Base-by-base conservation (phyloP, 2,113 vertebrate genomes). In the Scytalopus superciliaris region DNA sequence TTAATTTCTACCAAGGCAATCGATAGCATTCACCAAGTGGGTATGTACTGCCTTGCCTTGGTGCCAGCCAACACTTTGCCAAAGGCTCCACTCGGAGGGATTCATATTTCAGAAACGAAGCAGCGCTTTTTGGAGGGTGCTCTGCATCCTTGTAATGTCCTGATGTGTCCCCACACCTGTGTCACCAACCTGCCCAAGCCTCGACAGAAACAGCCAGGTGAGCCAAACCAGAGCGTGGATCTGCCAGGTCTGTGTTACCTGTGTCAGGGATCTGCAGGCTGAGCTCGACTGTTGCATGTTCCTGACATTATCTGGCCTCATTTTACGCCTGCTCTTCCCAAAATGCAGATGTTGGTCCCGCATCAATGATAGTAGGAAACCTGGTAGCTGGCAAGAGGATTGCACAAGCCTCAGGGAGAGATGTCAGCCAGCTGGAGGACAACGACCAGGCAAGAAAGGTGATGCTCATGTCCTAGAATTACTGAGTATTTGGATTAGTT, bases 1-100 rank as follows among this genome's bases (percentile, higher is more conserved):
- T 72, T 23, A 12, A 39, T 89, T 93, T 62, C 64, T 69, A 4
- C 92, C 56, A 90, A 99, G 99, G 99, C 99, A 13, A 99, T 99
- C 45, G 99, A 99, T 98, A 99, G 99, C 97, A 99, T 99, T 97
- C 99, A 99, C 94, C 99, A 99, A 96, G 99, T 99, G 10, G 99
- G 99, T 19, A 98, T 99, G 52, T 99, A 99, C 97, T 99, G 99
- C 77, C 97, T 99, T 95, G 99, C 99, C 19, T 97, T 99, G 96
- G 99, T 99, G 62, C 99, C 99, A n/a, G 99, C 99, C 85, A 99
- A 99, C 98, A 99, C 99, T 8, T 97, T 99, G 84, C 99, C 99
- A 87, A 99, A 99, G 96, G 99, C 99, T 73, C 99, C 99, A 0
- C 98, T 99, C 0, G 99, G 99, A 21, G 99, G 99, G 62, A 99